A percentile compares a stretch with the other conserved stretches of the same genome.
These are phyloP conservation scores for Tragelaphus buxtoni DNA, from an alignment of 2,113 vertebrate genomes.

Conservation along the genomic window DNA sequence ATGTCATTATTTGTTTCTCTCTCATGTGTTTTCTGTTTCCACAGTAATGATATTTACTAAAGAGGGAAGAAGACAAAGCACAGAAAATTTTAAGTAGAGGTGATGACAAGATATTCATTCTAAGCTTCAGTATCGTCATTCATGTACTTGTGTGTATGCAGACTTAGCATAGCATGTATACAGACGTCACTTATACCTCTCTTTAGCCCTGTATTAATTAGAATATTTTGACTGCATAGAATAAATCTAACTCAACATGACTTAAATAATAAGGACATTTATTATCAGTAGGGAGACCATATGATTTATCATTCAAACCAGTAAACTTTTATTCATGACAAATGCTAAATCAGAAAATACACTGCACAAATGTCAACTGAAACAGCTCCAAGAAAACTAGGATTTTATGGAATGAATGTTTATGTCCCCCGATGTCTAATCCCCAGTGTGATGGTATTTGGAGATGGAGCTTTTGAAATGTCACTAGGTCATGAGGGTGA, in stretches of 20 bases:
- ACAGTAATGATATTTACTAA: background rate
- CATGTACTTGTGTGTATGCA: too few species aligned
- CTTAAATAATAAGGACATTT: conserved; percentile 1
- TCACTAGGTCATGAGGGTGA: background rate
- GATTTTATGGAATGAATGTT: background rate
- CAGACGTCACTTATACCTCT: background rate
- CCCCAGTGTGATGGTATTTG: background rate
- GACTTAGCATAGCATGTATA: too few species aligned
- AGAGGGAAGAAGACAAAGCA: background rate
- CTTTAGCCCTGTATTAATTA: background rate
- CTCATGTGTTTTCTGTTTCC: background rate
- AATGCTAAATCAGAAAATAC: background rate
- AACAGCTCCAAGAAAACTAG: background rate
- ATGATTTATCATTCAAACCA: conserved; percentile 39
- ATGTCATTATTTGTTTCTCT: background rate
- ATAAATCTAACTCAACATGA: background rate
- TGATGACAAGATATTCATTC: background rate
- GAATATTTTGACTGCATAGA: background rate
- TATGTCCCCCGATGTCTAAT: background rate
- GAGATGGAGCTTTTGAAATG: background rate
- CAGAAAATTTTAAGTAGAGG: background rate
- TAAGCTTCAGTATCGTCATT: background rate
- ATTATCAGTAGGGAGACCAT: background rate
- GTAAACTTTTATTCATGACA: background rate
- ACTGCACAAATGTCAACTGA: background rate